Evolutionary conservation across 2,113 vertebrate species (phyloP), one percentile per base, ranked within the genome.

Genomic region (Ascaphus truei): DNA sequence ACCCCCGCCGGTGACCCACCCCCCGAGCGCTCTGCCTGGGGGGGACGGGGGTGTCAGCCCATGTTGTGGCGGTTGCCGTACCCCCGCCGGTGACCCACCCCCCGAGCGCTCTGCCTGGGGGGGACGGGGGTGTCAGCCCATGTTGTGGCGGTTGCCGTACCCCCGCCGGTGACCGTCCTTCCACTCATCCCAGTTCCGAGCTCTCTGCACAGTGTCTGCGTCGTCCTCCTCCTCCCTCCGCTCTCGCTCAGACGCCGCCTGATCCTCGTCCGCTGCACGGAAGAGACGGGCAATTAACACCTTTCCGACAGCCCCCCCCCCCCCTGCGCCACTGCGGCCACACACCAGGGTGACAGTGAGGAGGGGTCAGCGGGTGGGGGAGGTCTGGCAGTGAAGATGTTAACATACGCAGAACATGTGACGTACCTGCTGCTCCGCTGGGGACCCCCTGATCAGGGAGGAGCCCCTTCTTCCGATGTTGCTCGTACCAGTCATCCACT

Each of bases 401-500:
- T n/a, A n/a, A n/a, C n/a, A n/a, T n/a, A n/a, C n/a, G n/a, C n/a
- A n/a, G n/a, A n/a, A n/a, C n/a, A n/a, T n/a, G n/a, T n/a, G n/a
- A n/a, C n/a, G n/a, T 86, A 92, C 90, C 88, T 86, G 82, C 61
- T 7, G 79, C 1, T 2, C 75, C 82, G 15, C 74, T 84, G 1
- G 87, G 75, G 1, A 78, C 43, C 0, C 91, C 92, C 73, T 90
- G 93, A 68, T 90, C 92, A 0, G 94, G 91, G 37, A 92, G 69
- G 1, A 48, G 53, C 8, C 89, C 90, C 0, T 75, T 81, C 48
- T 75, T 89, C 2, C 22, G 81, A 75, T 89, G 95, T 27, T 98
- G 91, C 0, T 98, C 91, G 4, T 98, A 99, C 97, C 97, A 99
- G 20, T 99, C 95, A 27, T 95, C 88, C 68, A 99, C 97, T 0